Base-by-base conservation (phyloP, 2,113 vertebrate species). In the Macquaria ambigua region DNA sequence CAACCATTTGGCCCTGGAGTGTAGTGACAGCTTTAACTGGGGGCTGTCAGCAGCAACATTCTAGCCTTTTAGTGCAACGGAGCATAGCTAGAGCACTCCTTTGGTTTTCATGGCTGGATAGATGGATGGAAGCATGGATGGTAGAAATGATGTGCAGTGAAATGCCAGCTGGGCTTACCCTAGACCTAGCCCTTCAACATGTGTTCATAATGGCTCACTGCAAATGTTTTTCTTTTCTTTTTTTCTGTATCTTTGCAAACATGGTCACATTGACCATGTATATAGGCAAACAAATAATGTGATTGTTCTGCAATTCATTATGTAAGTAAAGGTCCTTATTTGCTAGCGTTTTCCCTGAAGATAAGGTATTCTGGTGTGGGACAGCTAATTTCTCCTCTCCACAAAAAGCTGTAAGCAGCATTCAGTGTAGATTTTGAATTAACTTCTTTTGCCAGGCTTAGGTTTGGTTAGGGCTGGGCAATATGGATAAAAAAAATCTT, bases 91-190 rank as follows among this genome's bases (percentile, higher is more conserved):
- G 31, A 72, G 77, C 72, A 61, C 85, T 72, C 41, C 63, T 39
- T 78, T 75, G 66, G 66, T 83, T 72, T 82, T 79, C 69, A 83
- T 76, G 85, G 64, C 64, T 63, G 79, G 53, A 63, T 53, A 48
- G 31, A 53, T 78, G 70, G 46, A 72, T 79, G 56, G 63, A 69
- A 25, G 69, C 46, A 31, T 48, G 70, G 20, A 23, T 67, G 23
- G 18, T 25, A 58, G 39, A 80, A 63, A 81, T 41, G 3, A 58
- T 80, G 34, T 70, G 71, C 77, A 56, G 4, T 52, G 39, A 64
- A 77, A 82, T 55, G 68, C 62, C 62, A 74, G 63, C 23, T 63
- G 63, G 41, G 53, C 21, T 67, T 61, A n/a, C 21, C 14, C 74
- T 69, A 12, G 67, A 34, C 37, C 20, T 41, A 25, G 34, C 41